Conservation (phyloP, 64 coral and sea anemone genomes). For the Platygyra sinensis region DNA sequence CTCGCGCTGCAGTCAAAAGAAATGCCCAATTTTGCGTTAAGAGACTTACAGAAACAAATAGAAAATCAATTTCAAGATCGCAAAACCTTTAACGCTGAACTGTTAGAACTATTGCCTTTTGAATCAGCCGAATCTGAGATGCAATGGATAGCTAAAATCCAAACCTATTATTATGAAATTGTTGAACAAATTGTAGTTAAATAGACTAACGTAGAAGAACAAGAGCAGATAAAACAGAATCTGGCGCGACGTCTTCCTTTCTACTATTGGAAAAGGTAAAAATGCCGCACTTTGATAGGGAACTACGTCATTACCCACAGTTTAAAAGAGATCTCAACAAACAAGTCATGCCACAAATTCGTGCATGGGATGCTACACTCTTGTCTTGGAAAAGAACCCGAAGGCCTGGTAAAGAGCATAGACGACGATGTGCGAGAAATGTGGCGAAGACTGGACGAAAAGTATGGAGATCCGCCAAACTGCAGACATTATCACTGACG, state of each 20-base stretch:
- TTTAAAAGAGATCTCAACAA: constrained; percentile 60
- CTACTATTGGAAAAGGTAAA: constrained; percentile 46
- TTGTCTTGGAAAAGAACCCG: constrained; percentile 31
- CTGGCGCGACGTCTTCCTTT: constrained; percentile 32
- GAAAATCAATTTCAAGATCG: constrained; percentile 52
- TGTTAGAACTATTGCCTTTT: constrained; percentile 43
- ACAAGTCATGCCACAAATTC: constrained; percentile 39
- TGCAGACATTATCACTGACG: constrained; percentile 55
- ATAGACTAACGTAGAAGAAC: constrained; percentile 51
- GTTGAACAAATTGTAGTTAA: constrained; percentile 47
- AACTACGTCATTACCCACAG: constrained; percentile 27
- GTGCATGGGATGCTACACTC: constrained; percentile 5
- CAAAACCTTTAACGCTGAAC: constrained; percentile 36
- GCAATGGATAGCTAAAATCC: constrained; percentile 51
- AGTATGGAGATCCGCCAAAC: constrained; percentile 63
- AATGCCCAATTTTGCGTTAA: constrained; percentile 50
- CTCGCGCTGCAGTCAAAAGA: constrained; percentile 55
- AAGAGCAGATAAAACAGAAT: constrained; percentile 18
- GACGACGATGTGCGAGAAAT: constrained; percentile 46
- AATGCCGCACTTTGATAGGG: constrained; percentile 16
- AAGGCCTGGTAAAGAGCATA: constrained; percentile 18
- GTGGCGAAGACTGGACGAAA: constrained; percentile 50
- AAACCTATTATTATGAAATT: constrained; percentile 54
- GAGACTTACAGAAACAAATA: constrained; percentile 28
- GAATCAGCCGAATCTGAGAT: constrained; percentile 48